Evolutionary conservation across 2,888 invertebrate species (phyloP).

Genomic region (Ischnura elegans): DNA sequence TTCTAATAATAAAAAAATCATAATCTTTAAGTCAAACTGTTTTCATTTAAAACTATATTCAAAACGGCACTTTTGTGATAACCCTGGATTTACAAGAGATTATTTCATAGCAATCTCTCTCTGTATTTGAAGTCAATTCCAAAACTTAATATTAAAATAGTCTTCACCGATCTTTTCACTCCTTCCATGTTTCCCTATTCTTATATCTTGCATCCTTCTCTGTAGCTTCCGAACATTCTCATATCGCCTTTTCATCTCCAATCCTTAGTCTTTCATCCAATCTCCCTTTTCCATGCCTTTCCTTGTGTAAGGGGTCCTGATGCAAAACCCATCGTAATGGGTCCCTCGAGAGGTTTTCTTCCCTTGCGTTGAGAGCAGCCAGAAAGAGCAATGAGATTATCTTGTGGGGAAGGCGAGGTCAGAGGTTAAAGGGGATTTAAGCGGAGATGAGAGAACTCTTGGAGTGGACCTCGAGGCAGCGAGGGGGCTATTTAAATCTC

Average conservation of each 20-base stretch:
- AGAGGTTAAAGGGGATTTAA: not conserved
- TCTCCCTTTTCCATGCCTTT: not conserved
- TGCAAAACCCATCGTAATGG: slow-evolving; percentile 42
- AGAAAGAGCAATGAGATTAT: slow-evolving; percentile 18
- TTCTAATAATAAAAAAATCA: too few relatives aligned
- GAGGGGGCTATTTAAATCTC: not conserved
- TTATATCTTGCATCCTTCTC: not conserved
- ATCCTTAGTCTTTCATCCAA: not conserved
- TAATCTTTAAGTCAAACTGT: too few relatives aligned
- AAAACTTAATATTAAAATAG: too few relatives aligned
- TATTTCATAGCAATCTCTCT: too few relatives aligned
- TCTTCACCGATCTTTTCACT: not conserved
- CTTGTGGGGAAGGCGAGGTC: not conserved
- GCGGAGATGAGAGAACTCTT: not conserved
- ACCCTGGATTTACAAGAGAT: too few relatives aligned
- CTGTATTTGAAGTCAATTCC: too few relatives aligned
- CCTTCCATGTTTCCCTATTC: not conserved
- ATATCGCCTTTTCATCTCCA: too few relatives aligned
- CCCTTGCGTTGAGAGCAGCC: not conserved
- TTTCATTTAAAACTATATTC: too few relatives aligned
- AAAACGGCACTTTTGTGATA: too few relatives aligned
- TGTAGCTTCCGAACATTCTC: not conserved
- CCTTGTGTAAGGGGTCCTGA: slow-evolving; percentile 17
- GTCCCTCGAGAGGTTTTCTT: not conserved
- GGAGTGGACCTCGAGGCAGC: not conserved